Percentiles rank a stretch among this genome's conserved stretches.
These are phyloP conservation scores for Ladona fulva DNA, from an alignment of 1,140 invertebrate species.

Conservation along the genomic window DNA sequence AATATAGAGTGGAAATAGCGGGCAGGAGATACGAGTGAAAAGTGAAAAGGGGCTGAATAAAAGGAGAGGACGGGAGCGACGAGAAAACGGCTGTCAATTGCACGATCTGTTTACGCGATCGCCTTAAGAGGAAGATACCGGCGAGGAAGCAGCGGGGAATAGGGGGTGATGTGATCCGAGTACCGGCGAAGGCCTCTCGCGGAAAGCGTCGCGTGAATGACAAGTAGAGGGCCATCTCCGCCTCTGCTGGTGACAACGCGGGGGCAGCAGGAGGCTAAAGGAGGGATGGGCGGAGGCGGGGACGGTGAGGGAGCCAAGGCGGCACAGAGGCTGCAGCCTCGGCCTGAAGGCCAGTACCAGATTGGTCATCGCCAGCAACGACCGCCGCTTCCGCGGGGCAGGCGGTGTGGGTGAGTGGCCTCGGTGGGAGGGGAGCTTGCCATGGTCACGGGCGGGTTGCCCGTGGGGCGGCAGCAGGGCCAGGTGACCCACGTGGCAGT, in stretches of 20 bases:
- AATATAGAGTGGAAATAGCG: too few species aligned
- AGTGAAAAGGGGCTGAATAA: too few species aligned
- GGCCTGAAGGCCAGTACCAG: neutral
- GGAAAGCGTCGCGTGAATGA: neutral
- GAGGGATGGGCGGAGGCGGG: neutral
- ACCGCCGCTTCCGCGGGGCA: neutral
- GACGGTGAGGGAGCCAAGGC: neutral
- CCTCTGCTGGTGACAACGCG: neutral
- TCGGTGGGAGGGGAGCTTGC: neutral
- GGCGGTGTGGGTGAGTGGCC: neutral
- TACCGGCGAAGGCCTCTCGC: neutral
- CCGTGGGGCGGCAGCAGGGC: neutral
- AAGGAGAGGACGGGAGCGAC: too few species aligned
- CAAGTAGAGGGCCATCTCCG: neutral
- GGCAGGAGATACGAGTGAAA: too few species aligned
- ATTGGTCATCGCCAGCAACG: neutral
- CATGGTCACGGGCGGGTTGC: neutral
- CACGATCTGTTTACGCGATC: too few species aligned
- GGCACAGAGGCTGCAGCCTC: neutral
- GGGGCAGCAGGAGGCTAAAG: neutral
- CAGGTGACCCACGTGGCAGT: neutral
- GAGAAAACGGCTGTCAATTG: too few species aligned
- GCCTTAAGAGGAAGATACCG: too few species aligned
- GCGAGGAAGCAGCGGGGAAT: too few species aligned
- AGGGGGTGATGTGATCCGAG: too few species aligned